Base-by-base conservation (phyloP, 92 coral and sea anemone genomes). In the Scolanthus callimorphus region DNA sequence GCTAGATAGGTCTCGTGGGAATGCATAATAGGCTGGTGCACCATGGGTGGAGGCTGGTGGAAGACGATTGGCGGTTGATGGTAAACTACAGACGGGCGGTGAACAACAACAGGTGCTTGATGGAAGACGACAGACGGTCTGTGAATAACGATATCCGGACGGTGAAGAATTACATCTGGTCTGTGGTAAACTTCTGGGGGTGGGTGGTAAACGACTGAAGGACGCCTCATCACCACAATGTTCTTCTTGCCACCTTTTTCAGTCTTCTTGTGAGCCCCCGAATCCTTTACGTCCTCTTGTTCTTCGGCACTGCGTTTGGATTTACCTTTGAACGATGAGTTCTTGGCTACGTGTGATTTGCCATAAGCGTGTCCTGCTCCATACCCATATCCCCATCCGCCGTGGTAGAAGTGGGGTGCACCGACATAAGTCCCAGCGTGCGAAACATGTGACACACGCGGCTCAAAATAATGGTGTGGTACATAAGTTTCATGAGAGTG, bases 141-240 rank as follows among this genome's bases (percentile, higher is more conserved):
- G 69, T 94, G 99, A 11, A 94, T 89, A 2, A 94, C 96, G 27
- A 94, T 70, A 46, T 94, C 97, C n/a, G 99, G 99, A 51, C 91
- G 73, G 39, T 94, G 97, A 10, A 94, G 65, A n/a, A 94, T 70
- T 24, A 89, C 80, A 47, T 82, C 86, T 22, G 99, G 94, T 17
- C 90, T 82, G 45, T 94, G 90, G 67, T 82, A 89, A 11, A 94
- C 82, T 48, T 94, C 99, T 25, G 99, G 95, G 12, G 99, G 87
- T 15, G 99, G 99, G 51, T 94, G 99, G 65, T 89, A 94, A 20
- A 94, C 65, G 9, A 94, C 71, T 31, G 96, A 70, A 44, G 99
- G 99, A 28, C 99, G 88, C 50, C 74, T 85, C 55, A 94, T 84
- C 11, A 94, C 57, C 12, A 94, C 89, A 29, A 90, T 49, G 41